These are phyloP conservation scores for Leptonema lineaticorne DNA, from an alignment of 1,140 invertebrate species.

Conservation along the genomic window DNA sequence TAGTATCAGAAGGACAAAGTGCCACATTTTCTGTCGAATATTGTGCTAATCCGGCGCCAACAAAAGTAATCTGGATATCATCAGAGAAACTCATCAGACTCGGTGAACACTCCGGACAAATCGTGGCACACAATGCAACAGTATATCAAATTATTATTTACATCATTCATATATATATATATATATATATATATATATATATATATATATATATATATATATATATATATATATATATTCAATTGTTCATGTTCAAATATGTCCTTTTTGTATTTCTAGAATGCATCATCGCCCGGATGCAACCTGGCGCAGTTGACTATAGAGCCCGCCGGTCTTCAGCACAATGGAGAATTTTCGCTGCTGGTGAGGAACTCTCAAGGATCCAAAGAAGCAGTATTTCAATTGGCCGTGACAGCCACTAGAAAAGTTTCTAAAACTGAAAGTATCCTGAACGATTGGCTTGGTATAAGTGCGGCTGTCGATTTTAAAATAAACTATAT, in stretches of 20 bases:
- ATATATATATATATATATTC: neutral
- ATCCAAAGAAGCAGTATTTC: conserved; percentile 38
- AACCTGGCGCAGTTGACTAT: conserved; percentile 34
- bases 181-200: neutral
- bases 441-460: conserved; percentile 36
- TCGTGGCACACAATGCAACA: conserved; percentile 36
- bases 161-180: neutral
- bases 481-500: neutral
- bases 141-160: conserved; percentile 6
- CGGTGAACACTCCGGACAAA: conserved; percentile 31
- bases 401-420: conserved; percentile 32
- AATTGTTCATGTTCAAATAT: neutral
- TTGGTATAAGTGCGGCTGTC: conserved; percentile 24
- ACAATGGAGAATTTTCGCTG: conserved; percentile 38
- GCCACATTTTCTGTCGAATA: conserved; percentile 36
- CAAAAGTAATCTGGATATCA: conserved; percentile 37
- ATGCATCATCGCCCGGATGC: conserved; percentile 31
- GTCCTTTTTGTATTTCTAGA: conserved; percentile 28
- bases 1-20: conserved; percentile 32
- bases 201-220: neutral
- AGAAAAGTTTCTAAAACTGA: conserved; percentile 32
- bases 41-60: conserved; percentile 36
- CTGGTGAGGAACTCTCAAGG: conserved; percentile 35
- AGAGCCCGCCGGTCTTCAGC: conserved; percentile 30
- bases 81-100: conserved; percentile 28